Conservation (phyloP, 1,140 invertebrate species). For the Apis laboriosa region DNA sequence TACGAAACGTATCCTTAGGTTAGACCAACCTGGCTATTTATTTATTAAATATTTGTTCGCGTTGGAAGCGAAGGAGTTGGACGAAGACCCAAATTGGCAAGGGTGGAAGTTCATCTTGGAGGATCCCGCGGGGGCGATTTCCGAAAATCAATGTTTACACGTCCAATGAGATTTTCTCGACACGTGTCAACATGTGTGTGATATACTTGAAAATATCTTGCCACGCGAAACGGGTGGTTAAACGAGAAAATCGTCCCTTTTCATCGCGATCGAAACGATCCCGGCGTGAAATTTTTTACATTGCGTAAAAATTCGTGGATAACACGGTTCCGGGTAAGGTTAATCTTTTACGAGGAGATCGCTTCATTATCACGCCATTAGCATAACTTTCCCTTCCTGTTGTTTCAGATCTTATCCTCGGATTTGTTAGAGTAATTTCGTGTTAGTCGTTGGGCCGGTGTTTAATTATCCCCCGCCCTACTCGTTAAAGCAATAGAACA, state of each 20-base stretch:
- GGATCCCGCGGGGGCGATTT: constrained; percentile 27
- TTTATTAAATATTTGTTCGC: constrained; percentile 45
- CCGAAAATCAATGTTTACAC: constrained; percentile 48
- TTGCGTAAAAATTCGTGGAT: not conserved
- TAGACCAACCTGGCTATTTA: constrained; percentile 10
- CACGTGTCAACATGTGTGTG: constrained; percentile 37
- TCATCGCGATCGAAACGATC: not conserved
- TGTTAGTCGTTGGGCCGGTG: not conserved
- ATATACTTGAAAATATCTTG: constrained; percentile 50
- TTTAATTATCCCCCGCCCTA: not conserved
- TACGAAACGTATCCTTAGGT: not conserved
- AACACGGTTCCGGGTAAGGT: not conserved
- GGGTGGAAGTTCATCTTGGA: constrained; percentile 41
- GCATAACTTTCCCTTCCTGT: not conserved
- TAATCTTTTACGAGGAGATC: not conserved
- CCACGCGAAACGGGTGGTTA: constrained; percentile 56
- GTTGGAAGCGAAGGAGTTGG: not conserved
- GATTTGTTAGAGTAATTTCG: no score
- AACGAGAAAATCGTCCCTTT: constrained; percentile 61
- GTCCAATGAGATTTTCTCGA: constrained; percentile 38
- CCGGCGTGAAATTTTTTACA: not conserved
- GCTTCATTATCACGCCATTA: constrained; percentile 1
- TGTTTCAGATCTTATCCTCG: not conserved
- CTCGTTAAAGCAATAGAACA: no score
- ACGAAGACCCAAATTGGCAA: not conserved